A percentile compares a stretch with the other conserved stretches of the same genome.
These are phyloP conservation scores for Ptilodon capucinus DNA, from an alignment of 2,888 invertebrate species.

Conservation along the genomic window DNA sequence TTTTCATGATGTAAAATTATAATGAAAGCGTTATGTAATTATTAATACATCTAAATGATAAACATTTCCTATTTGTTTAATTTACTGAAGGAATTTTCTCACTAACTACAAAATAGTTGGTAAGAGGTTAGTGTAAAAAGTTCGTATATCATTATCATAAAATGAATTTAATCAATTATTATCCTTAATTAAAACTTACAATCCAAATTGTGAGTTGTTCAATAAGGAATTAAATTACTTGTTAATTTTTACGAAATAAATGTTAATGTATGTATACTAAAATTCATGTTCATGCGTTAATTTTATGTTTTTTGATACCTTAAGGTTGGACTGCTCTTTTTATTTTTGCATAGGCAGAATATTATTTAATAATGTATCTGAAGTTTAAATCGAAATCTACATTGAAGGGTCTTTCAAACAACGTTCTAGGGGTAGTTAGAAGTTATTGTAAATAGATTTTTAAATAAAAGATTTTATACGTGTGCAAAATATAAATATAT, in stretches of 20 bases:
- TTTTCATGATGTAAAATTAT: slow-evolving; percentile 22
- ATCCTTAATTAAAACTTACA: slow-evolving; percentile 27
- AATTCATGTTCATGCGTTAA: background rate
- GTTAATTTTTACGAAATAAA: too few species aligned
- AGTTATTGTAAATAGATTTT: slow-evolving; percentile 69
- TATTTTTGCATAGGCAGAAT: slow-evolving; percentile 3
- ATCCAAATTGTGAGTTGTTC: slow-evolving; percentile 33
- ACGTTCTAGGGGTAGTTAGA: slow-evolving; percentile 62
- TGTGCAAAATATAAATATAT: slow-evolving; percentile 49
- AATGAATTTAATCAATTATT: slow-evolving; percentile 24
- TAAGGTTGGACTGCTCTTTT: too few species aligned
- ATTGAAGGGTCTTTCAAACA: slow-evolving; percentile 54
- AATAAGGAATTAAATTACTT: too few species aligned
- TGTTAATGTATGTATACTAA: slow-evolving; percentile 1
- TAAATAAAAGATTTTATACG: slow-evolving; percentile 68
- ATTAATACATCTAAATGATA: slow-evolving; percentile 7
- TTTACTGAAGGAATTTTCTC: slow-evolving; percentile 13
- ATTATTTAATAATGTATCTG: slow-evolving; percentile 2
- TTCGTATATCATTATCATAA: slow-evolving; percentile 32
- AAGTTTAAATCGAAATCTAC: slow-evolving; percentile 42
- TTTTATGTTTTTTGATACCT: too few species aligned
- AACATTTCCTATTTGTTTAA: slow-evolving; percentile 8
- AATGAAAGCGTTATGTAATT: background rate
- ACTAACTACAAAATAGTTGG: slow-evolving; percentile 13
- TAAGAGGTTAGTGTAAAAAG: slow-evolving; percentile 24